Evolutionary conservation across 2,113 vertebrate genomes (phyloP).

Genomic region (Puffinus mauretanicus): DNA sequence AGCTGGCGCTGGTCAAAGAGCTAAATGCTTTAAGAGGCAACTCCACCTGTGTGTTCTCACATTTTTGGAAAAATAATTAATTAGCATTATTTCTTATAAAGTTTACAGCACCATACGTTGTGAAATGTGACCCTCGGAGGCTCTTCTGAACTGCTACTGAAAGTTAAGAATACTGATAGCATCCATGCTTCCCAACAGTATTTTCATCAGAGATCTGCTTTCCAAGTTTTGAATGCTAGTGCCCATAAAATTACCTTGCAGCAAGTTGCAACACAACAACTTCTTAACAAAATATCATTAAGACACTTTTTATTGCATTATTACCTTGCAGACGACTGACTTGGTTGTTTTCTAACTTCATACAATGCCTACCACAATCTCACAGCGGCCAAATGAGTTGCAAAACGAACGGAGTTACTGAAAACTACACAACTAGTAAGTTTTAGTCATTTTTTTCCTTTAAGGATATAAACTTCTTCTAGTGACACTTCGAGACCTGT

Average conservation of each 20-base stretch:
- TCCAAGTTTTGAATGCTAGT: background rate
- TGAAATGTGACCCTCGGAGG: background rate
- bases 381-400: background rate
- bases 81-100: background rate
- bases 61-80: background rate
- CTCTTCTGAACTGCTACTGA: background rate
- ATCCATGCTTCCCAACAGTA: background rate
- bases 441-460: background rate
- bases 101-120: background rate
- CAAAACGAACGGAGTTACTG: background rate
- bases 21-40: background rate
- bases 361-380: background rate
- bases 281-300: background rate
- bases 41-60: background rate
- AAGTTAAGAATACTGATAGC: background rate
- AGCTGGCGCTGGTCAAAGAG: background rate
- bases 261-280: background rate
- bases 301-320: background rate
- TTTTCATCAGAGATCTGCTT: background rate
- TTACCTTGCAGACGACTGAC: background rate
- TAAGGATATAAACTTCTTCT: background rate
- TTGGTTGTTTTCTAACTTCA: background rate
- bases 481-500: background rate
- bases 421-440: background rate
- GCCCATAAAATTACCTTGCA: background rate